Evolutionary conservation across 2,113 vertebrate genomes (phyloP).

Genomic region (Corythaixoides concolor): DNA sequence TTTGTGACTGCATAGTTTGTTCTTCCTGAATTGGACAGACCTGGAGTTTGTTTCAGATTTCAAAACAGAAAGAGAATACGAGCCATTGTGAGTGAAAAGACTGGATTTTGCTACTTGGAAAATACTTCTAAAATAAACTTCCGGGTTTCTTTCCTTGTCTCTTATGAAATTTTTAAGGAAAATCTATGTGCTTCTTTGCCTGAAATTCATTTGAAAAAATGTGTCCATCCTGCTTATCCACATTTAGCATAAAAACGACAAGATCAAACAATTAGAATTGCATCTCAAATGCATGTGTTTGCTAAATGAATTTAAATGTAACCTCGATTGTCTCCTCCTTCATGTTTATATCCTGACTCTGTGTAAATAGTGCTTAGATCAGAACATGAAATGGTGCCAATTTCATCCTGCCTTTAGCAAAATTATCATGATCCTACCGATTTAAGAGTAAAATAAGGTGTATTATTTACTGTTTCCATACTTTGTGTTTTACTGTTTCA

Average conservation of each 20-base stretch:
- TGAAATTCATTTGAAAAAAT: neutral
- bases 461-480: neutral
- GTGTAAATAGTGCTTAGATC: neutral
- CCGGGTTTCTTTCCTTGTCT: neutral
- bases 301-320: neutral
- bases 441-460: neutral
- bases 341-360: neutral
- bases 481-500: neutral
- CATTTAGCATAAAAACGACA: neutral
- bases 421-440: neutral
- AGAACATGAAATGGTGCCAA: neutral
- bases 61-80: neutral
- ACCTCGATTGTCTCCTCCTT: neutral
- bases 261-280: conserved; percentile 4
- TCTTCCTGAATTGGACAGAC: neutral
- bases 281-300: neutral
- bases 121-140: neutral
- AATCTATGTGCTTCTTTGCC: neutral
- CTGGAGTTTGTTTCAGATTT: neutral
- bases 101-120: neutral
- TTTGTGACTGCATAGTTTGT: neutral
- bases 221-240: neutral
- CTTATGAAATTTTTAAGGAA: neutral
- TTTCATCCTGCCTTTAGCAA: neutral
- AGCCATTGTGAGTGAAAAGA: neutral